These are phyloP conservation scores for Tachina lurida DNA, from an alignment of 2,888 invertebrate genomes.

Conservation along the genomic window DNA sequence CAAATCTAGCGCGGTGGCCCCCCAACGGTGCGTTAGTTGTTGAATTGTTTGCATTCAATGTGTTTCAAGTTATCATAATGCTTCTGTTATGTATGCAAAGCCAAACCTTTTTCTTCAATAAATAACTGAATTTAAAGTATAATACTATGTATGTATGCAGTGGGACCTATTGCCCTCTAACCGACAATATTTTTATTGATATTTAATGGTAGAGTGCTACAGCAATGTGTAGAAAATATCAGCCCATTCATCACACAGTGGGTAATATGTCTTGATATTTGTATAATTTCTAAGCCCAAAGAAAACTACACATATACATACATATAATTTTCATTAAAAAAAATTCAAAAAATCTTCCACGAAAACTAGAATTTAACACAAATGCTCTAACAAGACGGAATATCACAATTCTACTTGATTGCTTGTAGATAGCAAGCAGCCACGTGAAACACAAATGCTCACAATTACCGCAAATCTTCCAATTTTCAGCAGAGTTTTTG, in stretches of 20 bases:
- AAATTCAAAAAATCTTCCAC: too few species aligned
- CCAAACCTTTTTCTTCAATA: constrained; percentile 58
- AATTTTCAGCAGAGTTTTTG: too few species aligned
- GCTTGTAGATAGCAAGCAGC: too few species aligned
- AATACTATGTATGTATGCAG: constrained; percentile 4
- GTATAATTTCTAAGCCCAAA: not conserved
- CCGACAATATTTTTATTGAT: not conserved
- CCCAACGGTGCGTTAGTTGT: constrained; percentile 63
- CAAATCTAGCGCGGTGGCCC: constrained; percentile 18
- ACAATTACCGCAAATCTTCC: too few species aligned
- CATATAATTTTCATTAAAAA: too few species aligned
- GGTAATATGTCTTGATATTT: not conserved
- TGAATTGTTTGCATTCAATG: constrained; percentile 7
- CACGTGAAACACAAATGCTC: too few species aligned
- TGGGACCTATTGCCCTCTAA: not conserved
- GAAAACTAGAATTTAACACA: too few species aligned
- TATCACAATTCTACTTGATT: too few species aligned
- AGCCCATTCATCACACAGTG: not conserved
- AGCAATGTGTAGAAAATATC: not conserved
- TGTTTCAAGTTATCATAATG: constrained; percentile 32
- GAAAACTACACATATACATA: too few species aligned
- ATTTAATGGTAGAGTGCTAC: not conserved
- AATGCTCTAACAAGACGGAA: too few species aligned
- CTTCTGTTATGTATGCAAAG: constrained; percentile 35
- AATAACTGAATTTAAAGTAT: not conserved